Evolutionary conservation across 2,113 vertebrate genomes (phyloP).

Genomic region (Phocoena sinus): DNA sequence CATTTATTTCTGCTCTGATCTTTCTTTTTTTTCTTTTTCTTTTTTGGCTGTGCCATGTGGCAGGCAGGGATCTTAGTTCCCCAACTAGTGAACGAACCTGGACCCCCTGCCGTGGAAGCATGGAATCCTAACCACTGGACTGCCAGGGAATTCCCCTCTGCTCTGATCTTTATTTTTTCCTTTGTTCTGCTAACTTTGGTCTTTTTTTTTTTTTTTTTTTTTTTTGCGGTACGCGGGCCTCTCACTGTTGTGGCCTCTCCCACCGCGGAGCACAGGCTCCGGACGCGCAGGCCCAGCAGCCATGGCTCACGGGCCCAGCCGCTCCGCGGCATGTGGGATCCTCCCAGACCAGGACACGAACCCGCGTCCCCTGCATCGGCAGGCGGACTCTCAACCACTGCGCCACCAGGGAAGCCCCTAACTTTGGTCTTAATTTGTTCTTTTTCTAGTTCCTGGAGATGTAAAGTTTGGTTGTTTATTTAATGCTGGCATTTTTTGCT

Average conservation of each 20-base stretch:
- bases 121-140: not conserved
- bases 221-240: no score
- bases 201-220: no score
- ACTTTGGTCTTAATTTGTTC: not conserved
- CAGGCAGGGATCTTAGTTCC: not conserved
- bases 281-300: no score
- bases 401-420: no score
- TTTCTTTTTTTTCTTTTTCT: not conserved
- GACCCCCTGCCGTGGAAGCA: not conserved
- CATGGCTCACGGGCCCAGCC: no score
- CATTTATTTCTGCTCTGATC: not conserved
- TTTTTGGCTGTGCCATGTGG: not conserved
- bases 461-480: not conserved
- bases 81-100: not conserved
- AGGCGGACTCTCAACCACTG: no score
- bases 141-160: not conserved
- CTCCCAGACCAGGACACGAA: no score
- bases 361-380: no score
- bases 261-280: no score
- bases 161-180: not conserved
- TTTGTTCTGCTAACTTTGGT: not conserved
- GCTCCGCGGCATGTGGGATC: no score
- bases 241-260: no score
- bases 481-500: not conserved
- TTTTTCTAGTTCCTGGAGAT: not conserved